Evolutionary conservation across 2,797 vertebrate species (phyloP).

Genomic region (Echiichthys vipera): DNA sequence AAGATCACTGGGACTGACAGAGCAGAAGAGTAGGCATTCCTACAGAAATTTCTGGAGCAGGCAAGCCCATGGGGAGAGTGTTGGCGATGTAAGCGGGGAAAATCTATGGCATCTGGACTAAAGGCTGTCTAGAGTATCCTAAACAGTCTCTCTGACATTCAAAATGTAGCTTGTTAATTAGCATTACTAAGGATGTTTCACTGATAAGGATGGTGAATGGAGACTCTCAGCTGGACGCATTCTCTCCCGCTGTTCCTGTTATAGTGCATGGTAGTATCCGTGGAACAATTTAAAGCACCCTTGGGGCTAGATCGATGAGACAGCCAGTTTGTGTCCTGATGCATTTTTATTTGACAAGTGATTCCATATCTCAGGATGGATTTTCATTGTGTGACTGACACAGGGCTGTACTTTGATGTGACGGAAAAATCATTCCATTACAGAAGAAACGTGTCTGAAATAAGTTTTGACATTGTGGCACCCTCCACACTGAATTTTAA

Average conservation of each 20-base stretch:
- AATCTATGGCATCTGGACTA: conserved; percentile 41
- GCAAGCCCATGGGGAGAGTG: conserved; percentile 36
- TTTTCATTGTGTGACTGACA: conserved; percentile 41
- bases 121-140: conserved; percentile 44
- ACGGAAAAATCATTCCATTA: conserved; percentile 28
- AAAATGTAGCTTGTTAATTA: conserved; percentile 52
- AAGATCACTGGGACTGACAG: conserved; percentile 72
- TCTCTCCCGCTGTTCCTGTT: background rate
- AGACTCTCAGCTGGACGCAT: conserved; percentile 9
- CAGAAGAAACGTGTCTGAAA: background rate
- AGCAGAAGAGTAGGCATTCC: conserved; percentile 53
- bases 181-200: conserved; percentile 41
- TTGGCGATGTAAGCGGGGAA: conserved; percentile 40
- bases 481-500: background rate
- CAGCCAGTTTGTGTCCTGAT: conserved; percentile 53
- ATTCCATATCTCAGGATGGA: conserved; percentile 63
- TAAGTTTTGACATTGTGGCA: conserved; percentile 24
- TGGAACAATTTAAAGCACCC: conserved; percentile 58
- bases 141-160: conserved; percentile 37
- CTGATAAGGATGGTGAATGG: conserved; percentile 23
- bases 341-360: conserved; percentile 64
- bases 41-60: conserved; percentile 56
- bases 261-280: conserved; percentile 11
- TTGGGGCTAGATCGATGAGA: conserved; percentile 62
- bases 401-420: conserved; percentile 26